Base-by-base conservation (phyloP, 2,888 invertebrate genomes). In the Agrilus mali region DNA sequence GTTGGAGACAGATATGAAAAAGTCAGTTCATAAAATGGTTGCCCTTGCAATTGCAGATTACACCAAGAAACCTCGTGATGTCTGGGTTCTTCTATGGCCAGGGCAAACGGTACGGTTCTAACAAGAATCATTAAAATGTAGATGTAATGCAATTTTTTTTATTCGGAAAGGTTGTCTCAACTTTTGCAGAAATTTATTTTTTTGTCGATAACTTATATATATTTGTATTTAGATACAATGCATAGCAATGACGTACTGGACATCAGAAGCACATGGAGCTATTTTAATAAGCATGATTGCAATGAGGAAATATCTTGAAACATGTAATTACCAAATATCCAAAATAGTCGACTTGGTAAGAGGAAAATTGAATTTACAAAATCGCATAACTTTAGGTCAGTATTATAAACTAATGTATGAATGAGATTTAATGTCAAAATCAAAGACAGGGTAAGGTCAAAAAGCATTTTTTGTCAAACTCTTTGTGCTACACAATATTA, bases 21-120 rank as follows among this genome's bases (percentile, higher is more conserved):
- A 80, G 50, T 93, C 93, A n/a, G 72, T 95, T 1, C 84, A 83
- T 55, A 70, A 75, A 47, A 80, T 77, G 59, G 78, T 90, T 13
- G 65, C 72, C 7, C 70, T 74, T 36, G 78, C 90, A 0, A 78
- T 86, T 51, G 74, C 78, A 33, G 83, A 82, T 50, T 93, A 92
- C 65, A 66, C 74, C 0, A 66, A 66, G 12, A 74, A 74, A 42
- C 58, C 70, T 4, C 71, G 93, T 43, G 75, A 82, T 20, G 65
- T 73, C 16, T 94, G 95, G 95, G 92, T 94, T 1, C 69, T 87
- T 1, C 72, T 80, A 36, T 95, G 94, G 94, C 93, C 95, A 0
- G 94, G 94, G 1, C 95, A 95, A 71, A 77, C 83, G 22, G 86
- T 80, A 59, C 59, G 20, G 7, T 6, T 7, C 20, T 17, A 17